Conservation (phyloP, 2,888 invertebrate genomes). For the Epinotia ramella region DNA sequence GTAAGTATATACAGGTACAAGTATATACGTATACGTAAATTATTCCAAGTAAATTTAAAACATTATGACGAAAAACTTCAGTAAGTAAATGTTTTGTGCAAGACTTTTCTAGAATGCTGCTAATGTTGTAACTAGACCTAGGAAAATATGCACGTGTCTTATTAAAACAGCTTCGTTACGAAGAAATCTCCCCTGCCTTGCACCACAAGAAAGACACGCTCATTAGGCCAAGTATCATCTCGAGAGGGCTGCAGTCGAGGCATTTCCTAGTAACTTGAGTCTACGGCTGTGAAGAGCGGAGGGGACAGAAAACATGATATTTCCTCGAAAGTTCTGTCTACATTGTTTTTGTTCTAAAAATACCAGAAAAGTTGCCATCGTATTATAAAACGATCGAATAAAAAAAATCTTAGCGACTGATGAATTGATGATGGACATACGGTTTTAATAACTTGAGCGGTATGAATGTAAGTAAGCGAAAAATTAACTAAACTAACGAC, state of each 20-base stretch:
- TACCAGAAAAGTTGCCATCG: no score
- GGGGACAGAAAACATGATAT: neutral
- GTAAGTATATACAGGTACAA: no score
- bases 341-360: neutral
- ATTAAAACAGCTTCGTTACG: constrained; percentile 14
- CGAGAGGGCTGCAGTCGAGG: constrained; percentile 32
- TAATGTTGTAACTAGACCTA: neutral
- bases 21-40: no score
- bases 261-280: constrained; percentile 44
- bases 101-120: neutral
- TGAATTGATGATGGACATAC: no score
- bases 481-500: no score
- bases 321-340: neutral
- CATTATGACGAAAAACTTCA: neutral
- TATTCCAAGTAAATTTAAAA: neutral
- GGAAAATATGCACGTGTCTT: constrained; percentile 16
- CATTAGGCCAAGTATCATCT: constrained; percentile 44
- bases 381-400: no score
- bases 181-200: constrained; percentile 31
- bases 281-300: neutral
- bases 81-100: neutral
- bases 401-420: no score
- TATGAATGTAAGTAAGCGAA: no score
- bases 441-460: no score
- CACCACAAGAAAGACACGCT: constrained; percentile 30